Percentiles rank a stretch among this genome's conserved stretches.
phyloP scores from a whole-genome alignment of 2,888 invertebrate species.

The Leptura quadrifasciata region DNA sequence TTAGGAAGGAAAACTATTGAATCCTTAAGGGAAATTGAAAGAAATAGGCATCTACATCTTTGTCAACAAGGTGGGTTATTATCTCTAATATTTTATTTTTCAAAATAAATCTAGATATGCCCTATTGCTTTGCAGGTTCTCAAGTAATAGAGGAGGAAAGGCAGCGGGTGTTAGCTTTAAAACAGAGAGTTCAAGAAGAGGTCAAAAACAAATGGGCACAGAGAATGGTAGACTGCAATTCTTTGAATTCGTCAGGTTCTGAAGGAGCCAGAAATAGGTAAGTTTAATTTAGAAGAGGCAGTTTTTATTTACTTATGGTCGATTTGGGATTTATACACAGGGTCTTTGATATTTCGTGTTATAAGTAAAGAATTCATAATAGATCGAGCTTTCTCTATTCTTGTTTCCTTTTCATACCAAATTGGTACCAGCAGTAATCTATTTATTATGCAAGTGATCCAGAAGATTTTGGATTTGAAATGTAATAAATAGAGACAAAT shows the following conservation, averaged over 20 bases:
- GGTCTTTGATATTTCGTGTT: too few species aligned
- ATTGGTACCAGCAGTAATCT: too few species aligned
- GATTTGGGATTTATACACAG: background rate
- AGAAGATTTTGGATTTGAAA: too few species aligned
- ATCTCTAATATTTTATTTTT: slow-evolving; percentile 17
- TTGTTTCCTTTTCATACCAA: too few species aligned
- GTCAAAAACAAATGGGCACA: slow-evolving; percentile 92
- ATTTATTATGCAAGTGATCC: too few species aligned
- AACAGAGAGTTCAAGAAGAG: slow-evolving; percentile 91
- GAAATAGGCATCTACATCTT: slow-evolving; percentile 89
- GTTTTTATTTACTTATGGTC: background rate
- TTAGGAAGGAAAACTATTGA: slow-evolving; percentile 87
- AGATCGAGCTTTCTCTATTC: too few species aligned
- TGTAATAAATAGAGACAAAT: too few species aligned
- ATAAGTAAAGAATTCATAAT: too few species aligned
- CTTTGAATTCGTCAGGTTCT: slow-evolving; percentile 73
- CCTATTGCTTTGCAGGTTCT: slow-evolving; percentile 79
- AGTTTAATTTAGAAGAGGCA: slow-evolving; percentile 34
- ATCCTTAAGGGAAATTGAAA: slow-evolving; percentile 92
- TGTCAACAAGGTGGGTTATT: slow-evolving; percentile 88
- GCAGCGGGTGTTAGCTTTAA: slow-evolving; percentile 89
- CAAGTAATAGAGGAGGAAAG: slow-evolving; percentile 94
- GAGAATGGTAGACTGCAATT: slow-evolving; percentile 78
- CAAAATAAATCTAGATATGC: background rate
- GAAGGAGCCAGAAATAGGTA: slow-evolving; percentile 68